Evolutionary conservation across 2,797 vertebrate genomes (phyloP), one percentile per base, ranked within the genome.

Genomic region (Kryptopterus vitreolus): DNA sequence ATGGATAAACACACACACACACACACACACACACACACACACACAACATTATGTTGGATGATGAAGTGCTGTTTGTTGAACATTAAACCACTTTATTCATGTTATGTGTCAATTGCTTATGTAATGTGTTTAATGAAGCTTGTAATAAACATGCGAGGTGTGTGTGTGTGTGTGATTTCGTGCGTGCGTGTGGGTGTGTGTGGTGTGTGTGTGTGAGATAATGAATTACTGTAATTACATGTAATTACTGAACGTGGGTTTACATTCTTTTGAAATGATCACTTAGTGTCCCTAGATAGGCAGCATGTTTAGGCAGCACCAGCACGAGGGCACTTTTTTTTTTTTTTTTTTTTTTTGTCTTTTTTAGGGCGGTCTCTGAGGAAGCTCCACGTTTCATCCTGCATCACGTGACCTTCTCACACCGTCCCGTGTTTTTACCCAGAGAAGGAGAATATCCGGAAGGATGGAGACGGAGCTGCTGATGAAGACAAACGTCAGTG

Each of bases 1-100:
- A 99, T 11, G 98, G 98, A 87, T 99, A 92, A 94, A 61, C 75
- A 70, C 46, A 26, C 29, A 26, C 16, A 48, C 35, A 38, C 31
- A 13, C 12, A n/a, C 53, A 38, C 53, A 15, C 50, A 38, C 31
- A 5, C 70, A 24, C 58, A 38, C 29, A 18, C 53, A 38, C 33
- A 59, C 22, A 46, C 35, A 71, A 15, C 2, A n/a, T 4, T 2
- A 1, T 74, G 53, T 46, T 59, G 33, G 33, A 75, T 15, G 22
- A 38, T 3, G 24, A 75, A 81, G 79, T 82, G 71, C 79, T 73
- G 53, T 82, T 84, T 86, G 85, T 87, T 72, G 2, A 55, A 55
- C 31, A 72, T 33, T 72, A 72, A 72, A 55, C 50, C 52, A 72
- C 29, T 72, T 57, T 72, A 72, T 55, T 57, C 26, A 72, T 20